Evolutionary conservation across 2,113 vertebrate genomes (phyloP).

Genomic region (Malurus melanocephalus): DNA sequence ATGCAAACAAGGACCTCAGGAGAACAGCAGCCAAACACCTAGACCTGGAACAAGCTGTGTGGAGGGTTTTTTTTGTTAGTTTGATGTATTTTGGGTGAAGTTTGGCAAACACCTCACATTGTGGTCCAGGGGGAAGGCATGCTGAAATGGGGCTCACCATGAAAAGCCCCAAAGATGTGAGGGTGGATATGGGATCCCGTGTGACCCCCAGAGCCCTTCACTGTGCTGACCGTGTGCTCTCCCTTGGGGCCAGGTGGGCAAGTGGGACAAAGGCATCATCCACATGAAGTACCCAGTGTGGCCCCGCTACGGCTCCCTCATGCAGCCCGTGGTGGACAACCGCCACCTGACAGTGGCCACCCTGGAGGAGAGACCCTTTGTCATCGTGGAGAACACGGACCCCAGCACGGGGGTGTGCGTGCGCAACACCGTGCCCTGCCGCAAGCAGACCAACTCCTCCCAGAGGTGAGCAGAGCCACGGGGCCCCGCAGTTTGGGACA

Average conservation of each 20-base stretch:
- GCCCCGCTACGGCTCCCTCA: conserved; percentile 89
- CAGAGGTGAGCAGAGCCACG: conserved; percentile 67
- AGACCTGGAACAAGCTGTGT: neutral
- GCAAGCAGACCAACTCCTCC: conserved; percentile 91
- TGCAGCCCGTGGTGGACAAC: conserved; percentile 90
- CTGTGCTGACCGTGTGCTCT: neutral
- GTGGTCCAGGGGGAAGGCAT: neutral
- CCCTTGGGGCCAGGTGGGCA: conserved; percentile 81
- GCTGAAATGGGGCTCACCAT: neutral
- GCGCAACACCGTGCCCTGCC: conserved; percentile 95
- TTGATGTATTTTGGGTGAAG: neutral
- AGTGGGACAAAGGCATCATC: conserved; percentile 87
- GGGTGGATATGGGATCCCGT: fast-evolving
- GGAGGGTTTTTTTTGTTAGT: neutral
- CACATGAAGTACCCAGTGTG: conserved; percentile 96
- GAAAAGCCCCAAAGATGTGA: neutral
- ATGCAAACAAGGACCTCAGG: neutral
- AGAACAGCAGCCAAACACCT: neutral
- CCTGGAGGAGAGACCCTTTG: conserved; percentile 93
- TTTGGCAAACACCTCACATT: neutral
- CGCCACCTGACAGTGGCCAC: conserved; percentile 94
- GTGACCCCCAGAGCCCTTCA: neutral
- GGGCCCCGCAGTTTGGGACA: fast-evolving
- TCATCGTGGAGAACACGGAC: conserved; percentile 94
- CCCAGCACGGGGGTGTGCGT: conserved; percentile 88